Evolutionary conservation across 2,113 vertebrate genomes (phyloP).

Genomic region (Cyanistes caeruleus): DNA sequence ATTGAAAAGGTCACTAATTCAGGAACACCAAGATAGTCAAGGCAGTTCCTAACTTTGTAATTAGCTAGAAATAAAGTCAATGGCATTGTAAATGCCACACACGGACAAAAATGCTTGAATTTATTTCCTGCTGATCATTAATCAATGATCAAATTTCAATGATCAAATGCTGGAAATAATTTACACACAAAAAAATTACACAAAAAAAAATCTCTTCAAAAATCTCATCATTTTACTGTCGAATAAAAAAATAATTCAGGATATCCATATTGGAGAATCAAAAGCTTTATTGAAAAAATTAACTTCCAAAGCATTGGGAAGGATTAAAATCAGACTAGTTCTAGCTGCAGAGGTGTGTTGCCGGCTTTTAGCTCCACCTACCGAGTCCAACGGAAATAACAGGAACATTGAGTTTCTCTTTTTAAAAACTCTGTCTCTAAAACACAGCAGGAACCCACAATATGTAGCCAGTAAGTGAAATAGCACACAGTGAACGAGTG

Average conservation of each 20-base stretch:
- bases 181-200: not conserved
- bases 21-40: not conserved
- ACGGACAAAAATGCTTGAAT: not conserved
- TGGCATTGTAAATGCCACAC: not conserved
- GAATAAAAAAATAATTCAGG: not conserved
- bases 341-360: not conserved
- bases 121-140: no score
- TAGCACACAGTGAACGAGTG: not conserved
- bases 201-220: not conserved
- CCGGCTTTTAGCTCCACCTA: constrained; percentile 15
- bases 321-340: not conserved
- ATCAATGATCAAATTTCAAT: no score
- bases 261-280: not conserved
- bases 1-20: not conserved
- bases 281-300: not conserved
- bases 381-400: not conserved
- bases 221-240: no score
- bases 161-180: no score
- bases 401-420: not conserved
- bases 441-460: not conserved
- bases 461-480: fast-evolving
- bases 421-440: not conserved
- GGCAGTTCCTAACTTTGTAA: not conserved
- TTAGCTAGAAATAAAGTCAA: not conserved
- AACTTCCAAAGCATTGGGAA: not conserved